Evolutionary conservation across 1,140 invertebrate genomes (phyloP).

Genomic region (Aphidius gifuensis): DNA sequence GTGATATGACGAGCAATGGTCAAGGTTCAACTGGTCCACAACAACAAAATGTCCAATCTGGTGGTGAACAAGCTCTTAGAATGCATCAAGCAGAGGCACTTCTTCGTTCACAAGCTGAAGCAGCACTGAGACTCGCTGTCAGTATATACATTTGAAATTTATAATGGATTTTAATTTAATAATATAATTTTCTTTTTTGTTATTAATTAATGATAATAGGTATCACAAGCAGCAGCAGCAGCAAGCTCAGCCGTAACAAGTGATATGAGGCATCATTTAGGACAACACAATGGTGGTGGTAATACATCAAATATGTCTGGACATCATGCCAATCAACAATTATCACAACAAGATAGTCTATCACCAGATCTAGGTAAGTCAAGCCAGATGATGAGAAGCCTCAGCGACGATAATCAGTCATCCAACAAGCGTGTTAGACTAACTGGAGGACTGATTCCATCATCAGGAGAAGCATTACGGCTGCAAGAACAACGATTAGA

Average conservation of each 20-base stretch:
- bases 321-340: slow-evolving; percentile 52
- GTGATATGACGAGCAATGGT: slow-evolving; percentile 52
- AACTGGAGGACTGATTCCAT: slow-evolving; percentile 32
- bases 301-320: slow-evolving; percentile 53
- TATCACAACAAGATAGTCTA: slow-evolving; percentile 51
- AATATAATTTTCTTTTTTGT: neutral
- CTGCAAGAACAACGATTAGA: slow-evolving; percentile 78
- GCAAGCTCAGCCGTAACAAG: slow-evolving; percentile 49
- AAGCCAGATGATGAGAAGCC: slow-evolving; percentile 27
- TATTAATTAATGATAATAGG: slow-evolving; percentile 31
- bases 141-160: slow-evolving; percentile 29
- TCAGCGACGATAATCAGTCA: slow-evolving; percentile 26
- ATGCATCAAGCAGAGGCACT: slow-evolving; percentile 78
- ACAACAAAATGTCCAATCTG: slow-evolving; percentile 59
- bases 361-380: slow-evolving; percentile 53
- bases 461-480: slow-evolving; percentile 64
- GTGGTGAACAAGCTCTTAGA: slow-evolving; percentile 67
- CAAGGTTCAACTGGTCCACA: slow-evolving; percentile 57
- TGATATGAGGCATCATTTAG: slow-evolving; percentile 53
- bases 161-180: neutral
- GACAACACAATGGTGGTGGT: slow-evolving; percentile 48
- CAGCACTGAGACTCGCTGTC: slow-evolving; percentile 75
- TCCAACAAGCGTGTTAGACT: slow-evolving; percentile 29
- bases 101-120: slow-evolving; percentile 77
- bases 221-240: slow-evolving; percentile 49